Evolutionary conservation across 2,797 vertebrate genomes (phyloP), one percentile per base, ranked within the genome.

Genomic region (Hyperoplus lanceolatus): DNA sequence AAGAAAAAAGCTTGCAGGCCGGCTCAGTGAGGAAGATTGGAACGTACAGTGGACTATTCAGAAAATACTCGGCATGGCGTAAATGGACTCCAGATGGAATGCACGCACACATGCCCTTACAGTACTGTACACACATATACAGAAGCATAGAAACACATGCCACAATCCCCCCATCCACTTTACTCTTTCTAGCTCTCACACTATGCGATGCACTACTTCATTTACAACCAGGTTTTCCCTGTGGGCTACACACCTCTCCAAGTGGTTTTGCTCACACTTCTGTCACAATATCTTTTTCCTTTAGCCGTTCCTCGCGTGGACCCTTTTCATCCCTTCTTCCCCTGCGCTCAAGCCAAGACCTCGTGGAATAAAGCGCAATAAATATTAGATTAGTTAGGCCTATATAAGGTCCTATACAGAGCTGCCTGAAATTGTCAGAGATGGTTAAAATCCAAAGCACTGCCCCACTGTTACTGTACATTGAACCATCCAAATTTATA

Each of bases 381-480:
- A 85, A 90, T 90, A 88, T 86, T 88, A 83, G 79, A 89, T 85
- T 46, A 87, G 79, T 90, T 91, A n/a, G n/a, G n/a, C n/a, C n/a
- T n/a, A 85, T 70, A 82, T 89, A 83, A 90, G 76, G 77, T 80
- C 68, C 80, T 66, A 50, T 66, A 50, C 41, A 74, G 78, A 88
- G 80, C 73, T 38, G 82, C 73, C 70, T 74, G 80, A 71, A n/a
- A 49, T 80, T 77, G 80, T 90, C 89, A 69, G 54, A 59, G 62
- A 53, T 66, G 71, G 77, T 89, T 73, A 57, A 55, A 77, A 58
- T 87, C 83, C 73, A 62, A 70, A 55, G 1, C 63, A 11, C 29
- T 29, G 29, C 58, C 74, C 66, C 70, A 12, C 54, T 55, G 42
- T 56, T 64, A 21, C 55, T 13, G 46, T 77, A 70, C 77, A 43